These are phyloP conservation scores for Gibbula magus DNA, from an alignment of 2,888 invertebrate species.

Conservation along the genomic window DNA sequence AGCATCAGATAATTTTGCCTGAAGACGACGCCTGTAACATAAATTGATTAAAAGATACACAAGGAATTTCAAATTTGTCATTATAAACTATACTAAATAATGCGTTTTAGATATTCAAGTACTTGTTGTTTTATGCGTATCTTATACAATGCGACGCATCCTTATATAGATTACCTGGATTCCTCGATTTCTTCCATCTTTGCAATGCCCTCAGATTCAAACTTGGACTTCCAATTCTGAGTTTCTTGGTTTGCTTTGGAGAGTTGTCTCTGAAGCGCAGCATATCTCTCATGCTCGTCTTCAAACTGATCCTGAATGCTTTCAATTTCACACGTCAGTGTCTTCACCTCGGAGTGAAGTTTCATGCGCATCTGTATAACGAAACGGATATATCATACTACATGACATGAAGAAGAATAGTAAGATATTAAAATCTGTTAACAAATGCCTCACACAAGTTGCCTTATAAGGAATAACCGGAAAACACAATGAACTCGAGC, in stretches of 20 bases:
- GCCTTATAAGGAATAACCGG: too few species aligned
- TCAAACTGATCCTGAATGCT: constrained; percentile 98
- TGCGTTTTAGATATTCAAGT: too few species aligned
- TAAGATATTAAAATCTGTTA: too few species aligned
- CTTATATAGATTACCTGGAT: constrained; percentile 50
- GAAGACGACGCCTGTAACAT: constrained; percentile 80
- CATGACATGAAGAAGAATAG: too few species aligned
- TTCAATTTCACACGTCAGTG: constrained; percentile 98
- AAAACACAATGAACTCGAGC: too few species aligned
- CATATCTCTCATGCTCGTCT: constrained; percentile 98
- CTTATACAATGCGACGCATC: too few species aligned
- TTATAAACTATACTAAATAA: too few species aligned
- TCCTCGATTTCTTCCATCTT: constrained; percentile 75
- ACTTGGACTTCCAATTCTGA: constrained; percentile 97
- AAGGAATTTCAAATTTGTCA: too few species aligned
- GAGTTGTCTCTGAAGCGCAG: constrained; percentile 97
- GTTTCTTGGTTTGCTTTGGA: constrained; percentile 98
- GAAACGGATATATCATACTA: too few species aligned
- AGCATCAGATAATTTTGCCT: constrained; percentile 96
- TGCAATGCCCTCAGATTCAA: constrained; percentile 88
- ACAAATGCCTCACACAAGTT: too few species aligned
- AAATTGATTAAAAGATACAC: too few species aligned
- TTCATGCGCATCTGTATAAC: constrained; percentile 67
- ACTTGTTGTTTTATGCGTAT: too few species aligned
- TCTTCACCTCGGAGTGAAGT: constrained; percentile 88